Evolutionary conservation across 2,888 invertebrate genomes (phyloP), one percentile per base, ranked within the genome.

Genomic region (Diogma glabrata): DNA sequence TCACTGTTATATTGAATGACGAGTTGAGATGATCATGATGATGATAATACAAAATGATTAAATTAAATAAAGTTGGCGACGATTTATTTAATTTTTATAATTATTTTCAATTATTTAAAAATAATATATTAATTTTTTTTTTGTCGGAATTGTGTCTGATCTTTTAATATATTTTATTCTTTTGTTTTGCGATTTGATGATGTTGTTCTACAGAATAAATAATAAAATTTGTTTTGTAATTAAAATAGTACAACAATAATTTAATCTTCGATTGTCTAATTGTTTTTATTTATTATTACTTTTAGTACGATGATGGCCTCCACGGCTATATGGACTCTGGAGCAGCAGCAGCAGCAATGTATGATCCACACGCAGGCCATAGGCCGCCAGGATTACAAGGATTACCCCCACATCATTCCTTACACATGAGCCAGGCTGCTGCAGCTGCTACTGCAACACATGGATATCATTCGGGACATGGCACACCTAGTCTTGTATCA

Each of bases 301-400:
- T 70, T n/a, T 76, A 92, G 91, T 92, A 92, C 80, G 91, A 92
- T 78, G 91, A 91, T 76, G 88, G 89, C 79, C 87, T 91, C 77
- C 84, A 84, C 73, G 85, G 86, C 75, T 91, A 91, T 78, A 87
- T 88, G 86, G 89, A 90, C 72, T 68, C 69, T 59, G 66, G 69
- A 58, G 78, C 78, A 66, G 75, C 76, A 61, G 75, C 74, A 61
- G 70, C 70, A 63, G 77, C 76, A 64, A 77, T 86, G 75, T 86
- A 86, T 72, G 85, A 85, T 71, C 82, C 85, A 65, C 84, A 85
- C 72, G 82, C 79, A 65, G 79, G 72, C 66, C 79, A 76, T 67
- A 71, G 76, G 66, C 74, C 75, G 66, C 68, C 72, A 69, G 65
- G 75, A 69, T 64, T 75, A 74, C 71, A 73, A 74, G 72, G 75